Evolutionary conservation across 2,797 vertebrate species (phyloP).

Genomic region (Mus spretus): DNA sequence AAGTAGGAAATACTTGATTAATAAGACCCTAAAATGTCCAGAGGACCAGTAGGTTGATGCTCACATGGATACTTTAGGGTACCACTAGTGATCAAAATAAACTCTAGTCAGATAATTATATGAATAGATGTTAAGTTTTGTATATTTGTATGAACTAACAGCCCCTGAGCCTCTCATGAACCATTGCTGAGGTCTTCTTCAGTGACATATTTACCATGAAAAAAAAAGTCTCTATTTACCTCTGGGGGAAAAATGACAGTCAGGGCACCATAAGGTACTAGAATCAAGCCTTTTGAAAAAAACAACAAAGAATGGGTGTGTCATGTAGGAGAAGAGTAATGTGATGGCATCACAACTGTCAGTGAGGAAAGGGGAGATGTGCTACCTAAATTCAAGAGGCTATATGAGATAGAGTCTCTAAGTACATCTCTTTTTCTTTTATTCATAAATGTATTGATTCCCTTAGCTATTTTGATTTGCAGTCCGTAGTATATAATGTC

Average conservation of each 20-base stretch:
- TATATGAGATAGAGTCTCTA: not conserved
- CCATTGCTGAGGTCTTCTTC: not conserved
- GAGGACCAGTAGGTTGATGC: not conserved
- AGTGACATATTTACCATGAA: not conserved
- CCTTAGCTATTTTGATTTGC: not conserved
- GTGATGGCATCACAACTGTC: not conserved
- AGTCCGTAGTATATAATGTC: not conserved
- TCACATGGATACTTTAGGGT: not conserved
- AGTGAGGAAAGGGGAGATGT: not conserved
- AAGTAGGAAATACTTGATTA: constrained; percentile 1
- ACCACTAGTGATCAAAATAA: constrained; percentile 9
- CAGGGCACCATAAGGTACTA: not conserved
- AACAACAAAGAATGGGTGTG: not conserved
- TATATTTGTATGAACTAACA: not conserved
- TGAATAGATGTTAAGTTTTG: not conserved
- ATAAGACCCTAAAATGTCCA: not conserved
- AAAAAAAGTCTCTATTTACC: constrained; percentile 15
- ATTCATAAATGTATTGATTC: not conserved
- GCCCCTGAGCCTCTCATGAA: not conserved
- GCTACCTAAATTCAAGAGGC: not conserved
- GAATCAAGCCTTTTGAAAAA: constrained; percentile 29
- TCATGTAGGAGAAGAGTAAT: not conserved
- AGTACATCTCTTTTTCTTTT: not conserved
- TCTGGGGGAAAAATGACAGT: not conserved
- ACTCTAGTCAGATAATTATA: not conserved